Conservation (phyloP, 2,888 invertebrate species). For the Cetonia aurata region DNA sequence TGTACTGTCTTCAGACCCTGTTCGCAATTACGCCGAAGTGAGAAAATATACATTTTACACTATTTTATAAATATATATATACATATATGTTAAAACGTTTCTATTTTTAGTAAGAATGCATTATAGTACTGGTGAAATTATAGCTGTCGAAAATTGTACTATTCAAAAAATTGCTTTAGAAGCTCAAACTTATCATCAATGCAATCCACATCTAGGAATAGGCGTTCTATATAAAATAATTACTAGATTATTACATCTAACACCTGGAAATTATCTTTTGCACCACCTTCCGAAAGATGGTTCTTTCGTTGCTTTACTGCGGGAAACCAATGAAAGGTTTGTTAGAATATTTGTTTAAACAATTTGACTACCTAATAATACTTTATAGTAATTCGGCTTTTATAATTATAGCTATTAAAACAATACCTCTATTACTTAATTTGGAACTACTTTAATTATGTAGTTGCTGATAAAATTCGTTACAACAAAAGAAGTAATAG, state of each 20-base stretch:
- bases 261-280: conserved; percentile 59
- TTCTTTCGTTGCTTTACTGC: conserved; percentile 56
- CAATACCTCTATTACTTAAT: no score
- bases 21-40: conserved; percentile 61
- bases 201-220: conserved; percentile 57
- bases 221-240: conserved; percentile 58
- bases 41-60: conserved; percentile 10
- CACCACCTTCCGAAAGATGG: conserved; percentile 58
- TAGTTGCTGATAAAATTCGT: no score
- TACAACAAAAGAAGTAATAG: no score
- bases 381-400: no score
- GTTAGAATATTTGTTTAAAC: neutral
- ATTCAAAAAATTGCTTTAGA: conserved; percentile 58
- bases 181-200: conserved; percentile 56
- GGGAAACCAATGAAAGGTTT: conserved; percentile 46
- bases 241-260: conserved; percentile 51
- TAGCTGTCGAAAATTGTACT: conserved; percentile 57
- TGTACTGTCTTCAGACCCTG: conserved; percentile 59
- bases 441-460: no score
- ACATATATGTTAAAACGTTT: conserved; percentile 4
- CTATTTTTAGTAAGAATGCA: conserved; percentile 57
- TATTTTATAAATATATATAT: neutral
- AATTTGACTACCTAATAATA: neutral
- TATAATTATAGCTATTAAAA: no score
- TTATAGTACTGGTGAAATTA: conserved; percentile 53